phyloP scores from a whole-genome alignment of 2,797 vertebrate species.

The Typhlichthys eigenmanni region DNA sequence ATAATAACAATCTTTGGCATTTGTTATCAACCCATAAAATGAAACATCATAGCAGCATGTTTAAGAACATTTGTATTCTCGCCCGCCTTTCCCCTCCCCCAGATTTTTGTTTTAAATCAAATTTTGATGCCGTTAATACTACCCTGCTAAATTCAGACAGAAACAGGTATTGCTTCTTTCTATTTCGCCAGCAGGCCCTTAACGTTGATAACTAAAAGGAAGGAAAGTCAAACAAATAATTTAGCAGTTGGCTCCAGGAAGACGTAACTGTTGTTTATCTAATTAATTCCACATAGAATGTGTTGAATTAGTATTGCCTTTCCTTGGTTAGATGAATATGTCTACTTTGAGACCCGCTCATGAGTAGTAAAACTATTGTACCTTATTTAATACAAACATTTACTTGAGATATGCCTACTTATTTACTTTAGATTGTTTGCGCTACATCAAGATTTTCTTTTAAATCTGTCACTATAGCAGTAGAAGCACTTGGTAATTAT shows the following conservation, averaged over 20 bases:
- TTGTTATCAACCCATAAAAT: conserved; percentile 72
- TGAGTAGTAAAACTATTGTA: conserved; percentile 58
- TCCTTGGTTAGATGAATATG: not conserved
- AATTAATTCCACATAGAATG: not conserved
- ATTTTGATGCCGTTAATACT: conserved; percentile 59
- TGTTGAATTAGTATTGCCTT: not conserved
- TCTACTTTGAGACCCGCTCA: conserved; percentile 68
- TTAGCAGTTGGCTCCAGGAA: not conserved
- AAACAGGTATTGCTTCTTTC: conserved; percentile 65
- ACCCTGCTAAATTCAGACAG: conserved; percentile 48
- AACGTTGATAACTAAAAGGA: conserved; percentile 18
- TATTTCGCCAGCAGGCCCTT: conserved; percentile 52
- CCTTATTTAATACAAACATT: conserved; percentile 55
- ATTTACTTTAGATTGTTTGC: not conserved
- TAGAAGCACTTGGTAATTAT: not conserved
- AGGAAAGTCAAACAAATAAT: too few relatives aligned
- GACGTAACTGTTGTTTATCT: conserved; percentile 10
- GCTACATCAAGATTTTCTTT: conserved; percentile 4
- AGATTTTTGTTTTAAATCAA: conserved; percentile 36
- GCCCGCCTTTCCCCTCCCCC: conserved; percentile 40
- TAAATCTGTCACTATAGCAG: not conserved
- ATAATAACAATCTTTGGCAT: conserved; percentile 85
- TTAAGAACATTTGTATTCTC: conserved; percentile 79
- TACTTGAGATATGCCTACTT: not conserved
- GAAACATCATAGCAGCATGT: conserved; percentile 87